Evolutionary conservation across 2,888 invertebrate species (phyloP).

Genomic region (Mamestra brassicae): DNA sequence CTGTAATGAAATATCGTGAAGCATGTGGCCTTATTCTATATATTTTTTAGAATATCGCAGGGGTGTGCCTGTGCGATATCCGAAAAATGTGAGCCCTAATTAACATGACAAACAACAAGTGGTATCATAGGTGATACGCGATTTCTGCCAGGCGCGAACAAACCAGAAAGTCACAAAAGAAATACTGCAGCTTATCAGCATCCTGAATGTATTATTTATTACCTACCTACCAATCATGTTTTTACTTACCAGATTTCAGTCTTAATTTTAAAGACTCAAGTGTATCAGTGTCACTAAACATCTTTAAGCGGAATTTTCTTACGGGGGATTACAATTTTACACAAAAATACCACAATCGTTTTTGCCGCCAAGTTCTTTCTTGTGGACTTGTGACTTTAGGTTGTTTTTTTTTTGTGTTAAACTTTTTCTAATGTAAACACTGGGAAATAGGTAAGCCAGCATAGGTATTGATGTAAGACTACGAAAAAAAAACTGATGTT

Average conservation of each 20-base stretch:
- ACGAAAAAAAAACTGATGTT: no score
- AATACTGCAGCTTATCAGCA: background rate
- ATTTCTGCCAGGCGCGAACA: background rate
- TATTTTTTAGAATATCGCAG: no score
- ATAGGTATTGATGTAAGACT: no score
- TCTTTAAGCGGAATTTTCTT: conserved; percentile 22
- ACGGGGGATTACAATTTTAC: background rate
- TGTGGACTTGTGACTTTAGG: no score
- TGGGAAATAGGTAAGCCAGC: no score
- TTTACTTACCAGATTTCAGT: conserved; percentile 69
- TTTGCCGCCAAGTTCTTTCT: conserved; percentile 32
- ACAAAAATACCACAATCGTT: background rate
- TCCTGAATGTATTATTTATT: background rate
- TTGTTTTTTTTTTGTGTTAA: no score
- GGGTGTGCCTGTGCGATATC: no score
- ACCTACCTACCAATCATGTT: no score
- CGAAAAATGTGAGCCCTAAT: background rate
- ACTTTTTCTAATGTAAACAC: no score
- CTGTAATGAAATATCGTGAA: conserved; percentile 63
- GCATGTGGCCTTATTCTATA: background rate
- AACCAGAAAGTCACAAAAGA: background rate
- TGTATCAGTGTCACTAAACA: conserved; percentile 59
- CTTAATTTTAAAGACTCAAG: conserved; percentile 65
- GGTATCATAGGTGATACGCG: no score
- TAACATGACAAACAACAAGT: no score